Evolutionary conservation across 2,888 invertebrate species (phyloP), one percentile per base, ranked within the genome.

Genomic region (Invenusta paracnida): DNA sequence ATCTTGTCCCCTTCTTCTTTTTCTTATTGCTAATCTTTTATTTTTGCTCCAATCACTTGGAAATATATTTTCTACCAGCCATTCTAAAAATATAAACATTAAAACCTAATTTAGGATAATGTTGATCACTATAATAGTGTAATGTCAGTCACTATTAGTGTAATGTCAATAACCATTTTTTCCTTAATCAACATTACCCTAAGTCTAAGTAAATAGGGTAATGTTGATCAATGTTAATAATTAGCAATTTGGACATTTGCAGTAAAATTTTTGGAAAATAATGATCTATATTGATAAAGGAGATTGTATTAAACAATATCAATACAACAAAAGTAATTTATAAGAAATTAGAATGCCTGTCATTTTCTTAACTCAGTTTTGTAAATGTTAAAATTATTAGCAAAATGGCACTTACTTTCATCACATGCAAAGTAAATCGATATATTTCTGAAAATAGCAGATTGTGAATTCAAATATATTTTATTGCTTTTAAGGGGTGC

Each of bases 261-360:
- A 73, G 11, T 13, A 73, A 73, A 5, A 73, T 73, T 73, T 73
- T 73, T 2, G 73, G 17, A 73, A 73, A 73, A 73, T 73, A 73
- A 73, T 73, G 73, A 73, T 73, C 73, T 73, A 73, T 73, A 73
- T 73, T 73, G 73, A 73, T 73, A 73, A 73, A 73, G 73, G 73
- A 73, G 17, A 73, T 73, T 73, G 73, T 73, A 73, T 73, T 73
- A 73, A 73, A 73, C 11, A 73, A 73, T 73, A 73, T 73, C 5
- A 73, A 73, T 73, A 23, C 73, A 73, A 73, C 73, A 73, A 73
- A 73, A 13, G 5, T 23, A 73, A 73, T 73, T 73, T 73, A 23
- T 73, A 73, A 73, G 73, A 2, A 73, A 73, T 73, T 73, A 73
- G 17, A 73, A 73, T 73, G 73, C 73, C 25, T 73, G 73, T 73